phyloP scores from a whole-genome alignment of 2,797 vertebrate species.

The Florisuga fusca region DNA sequence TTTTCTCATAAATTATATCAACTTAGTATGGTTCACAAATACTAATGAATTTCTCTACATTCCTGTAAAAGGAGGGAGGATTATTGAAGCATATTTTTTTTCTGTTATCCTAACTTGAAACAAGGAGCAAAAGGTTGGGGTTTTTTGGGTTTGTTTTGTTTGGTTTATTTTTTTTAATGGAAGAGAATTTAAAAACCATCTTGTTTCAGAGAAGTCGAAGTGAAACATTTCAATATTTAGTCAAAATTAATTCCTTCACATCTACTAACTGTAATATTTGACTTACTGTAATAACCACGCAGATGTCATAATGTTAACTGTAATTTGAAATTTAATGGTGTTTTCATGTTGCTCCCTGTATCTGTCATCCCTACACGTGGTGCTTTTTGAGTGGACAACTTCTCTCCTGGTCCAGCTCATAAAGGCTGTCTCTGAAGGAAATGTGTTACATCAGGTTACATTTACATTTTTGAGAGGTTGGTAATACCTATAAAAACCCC shows the following conservation, averaged over 20 bases:
- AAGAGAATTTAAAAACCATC: neutral
- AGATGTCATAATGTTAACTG: neutral
- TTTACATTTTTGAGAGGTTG: neutral
- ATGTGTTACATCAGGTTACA: neutral
- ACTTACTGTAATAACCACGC: neutral
- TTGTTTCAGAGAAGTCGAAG: neutral
- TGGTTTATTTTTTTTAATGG: neutral
- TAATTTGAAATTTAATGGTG: neutral
- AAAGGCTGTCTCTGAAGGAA: neutral
- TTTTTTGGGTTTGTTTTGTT: neutral
- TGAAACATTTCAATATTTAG: neutral
- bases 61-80: neutral
- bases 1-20: neutral
- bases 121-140: neutral
- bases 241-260: neutral
- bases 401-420: neutral
- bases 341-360: neutral
- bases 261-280: neutral
- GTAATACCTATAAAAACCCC: neutral
- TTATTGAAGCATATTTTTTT: neutral
- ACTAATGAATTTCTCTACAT: neutral
- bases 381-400: neutral
- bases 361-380: neutral
- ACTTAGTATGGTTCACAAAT: neutral
- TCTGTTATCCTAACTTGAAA: neutral